Evolutionary conservation across 2,113 vertebrate genomes (phyloP), one percentile per base, ranked within the genome.

Genomic region (rabbit (Oryctolagus cuniculus)): DNA sequence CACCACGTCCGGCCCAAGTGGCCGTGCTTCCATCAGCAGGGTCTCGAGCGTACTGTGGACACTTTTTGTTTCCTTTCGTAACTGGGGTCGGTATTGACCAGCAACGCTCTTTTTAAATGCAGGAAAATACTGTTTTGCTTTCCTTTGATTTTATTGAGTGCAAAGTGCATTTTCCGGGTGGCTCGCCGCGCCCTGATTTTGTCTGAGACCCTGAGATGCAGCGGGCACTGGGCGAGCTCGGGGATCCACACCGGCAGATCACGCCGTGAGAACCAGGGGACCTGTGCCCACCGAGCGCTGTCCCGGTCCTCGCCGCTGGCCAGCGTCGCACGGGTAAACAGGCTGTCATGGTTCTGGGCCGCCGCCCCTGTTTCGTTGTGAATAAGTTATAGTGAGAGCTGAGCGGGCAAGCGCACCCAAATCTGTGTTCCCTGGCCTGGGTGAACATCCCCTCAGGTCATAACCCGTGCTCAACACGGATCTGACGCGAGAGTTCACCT

Each of bases 121-220:
- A 83, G 34, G 84, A 66, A 63, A 63, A 15, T 38, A 49, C 17
- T 78, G 66, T 61, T 93, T 29, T 36, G 6, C 66, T 25, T 58
- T 94, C 93, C 31, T 53, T 75, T 92, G 44, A n/a, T 80, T 95
- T 16, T 73, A 81, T 16, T 74, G 31, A 61, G 82, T 80, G n/a
- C 63, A 78, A 72, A 70, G 10, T 10, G 6, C 27, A 63, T 31
- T 36, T 83, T 79, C 51, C 53, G 82, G 78, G 49, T 64, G 70
- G 63, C 19, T 85, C 16, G 16, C 83, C 91, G 74, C 29, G 36
- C 38, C 63, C 3, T 24, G 7, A 10, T 5, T 77, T 31, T 73
- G 63, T 69, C 51, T 15, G 10, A 8, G 61, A 27, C 19, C 3
- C 27, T 53, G 38, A 44, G 25, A 17, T 13, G 4, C 9, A 24